phyloP scores from a whole-genome alignment of 2,113 vertebrate species.

The Cyprinodon brontotheroides region DNA sequence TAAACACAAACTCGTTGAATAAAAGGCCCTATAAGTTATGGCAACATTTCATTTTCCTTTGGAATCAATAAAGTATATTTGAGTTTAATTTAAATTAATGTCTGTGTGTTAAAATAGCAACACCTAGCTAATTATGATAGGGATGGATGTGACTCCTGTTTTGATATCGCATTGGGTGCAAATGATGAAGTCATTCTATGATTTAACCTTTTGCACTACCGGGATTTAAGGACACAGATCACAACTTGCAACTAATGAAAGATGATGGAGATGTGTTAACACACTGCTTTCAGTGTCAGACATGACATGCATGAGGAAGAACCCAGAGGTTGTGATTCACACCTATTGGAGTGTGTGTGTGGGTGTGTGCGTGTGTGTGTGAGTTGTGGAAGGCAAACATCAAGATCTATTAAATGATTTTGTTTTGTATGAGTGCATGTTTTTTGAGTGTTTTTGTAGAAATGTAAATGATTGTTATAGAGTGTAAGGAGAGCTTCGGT shows the following conservation, averaged over 20 bases:
- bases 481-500: conserved; percentile 28
- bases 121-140: neutral
- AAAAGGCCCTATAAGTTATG: no score
- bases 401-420: conserved; percentile 5
- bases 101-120: neutral
- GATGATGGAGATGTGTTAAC: conserved; percentile 38
- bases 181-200: conserved; percentile 17
- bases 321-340: conserved; percentile 50
- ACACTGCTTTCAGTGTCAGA: conserved; percentile 51
- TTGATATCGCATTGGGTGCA: neutral
- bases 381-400: conserved; percentile 4
- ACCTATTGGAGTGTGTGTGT: conserved; percentile 10
- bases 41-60: no score
- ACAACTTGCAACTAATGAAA: conserved; percentile 21
- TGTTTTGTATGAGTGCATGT: conserved; percentile 12
- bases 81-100: no score
- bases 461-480: conserved; percentile 11
- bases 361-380: conserved; percentile 3
- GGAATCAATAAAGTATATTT: no score
- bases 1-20: no score
- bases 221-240: conserved; percentile 28
- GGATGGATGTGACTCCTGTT: neutral
- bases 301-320: conserved; percentile 45
- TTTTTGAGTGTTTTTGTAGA: conserved; percentile 7
- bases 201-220: neutral